These are phyloP conservation scores for Alouatta palliata DNA, from an alignment of 2,113 vertebrate genomes.

Conservation along the genomic window DNA sequence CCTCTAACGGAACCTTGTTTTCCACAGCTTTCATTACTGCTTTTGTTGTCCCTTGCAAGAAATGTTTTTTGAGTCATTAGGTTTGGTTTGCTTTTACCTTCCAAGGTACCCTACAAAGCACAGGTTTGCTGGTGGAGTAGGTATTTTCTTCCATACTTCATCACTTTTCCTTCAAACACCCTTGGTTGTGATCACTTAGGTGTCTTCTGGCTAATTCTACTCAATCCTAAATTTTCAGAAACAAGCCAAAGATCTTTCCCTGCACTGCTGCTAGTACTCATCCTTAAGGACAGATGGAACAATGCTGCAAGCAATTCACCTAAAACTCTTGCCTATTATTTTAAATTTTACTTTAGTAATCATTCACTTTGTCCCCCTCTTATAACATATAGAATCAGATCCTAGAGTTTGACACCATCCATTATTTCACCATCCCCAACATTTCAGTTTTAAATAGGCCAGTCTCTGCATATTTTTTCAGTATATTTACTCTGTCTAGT, in stretches of 20 bases:
- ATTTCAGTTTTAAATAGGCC: neutral
- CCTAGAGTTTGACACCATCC: neutral
- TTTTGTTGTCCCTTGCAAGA: neutral
- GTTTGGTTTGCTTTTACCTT: neutral
- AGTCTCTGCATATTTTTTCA: neutral
- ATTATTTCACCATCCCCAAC: neutral
- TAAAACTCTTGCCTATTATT: too few species aligned
- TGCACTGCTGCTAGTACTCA: fast-evolving
- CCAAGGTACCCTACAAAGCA: neutral
- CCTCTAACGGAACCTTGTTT: neutral
- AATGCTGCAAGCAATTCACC: neutral
- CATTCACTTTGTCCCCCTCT: too few species aligned
- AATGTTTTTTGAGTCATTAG: neutral
- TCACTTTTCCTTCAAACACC: neutral
- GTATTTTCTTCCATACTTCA: neutral
- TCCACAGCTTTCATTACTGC: neutral
- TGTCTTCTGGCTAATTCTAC: neutral
- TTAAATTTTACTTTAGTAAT: neutral
- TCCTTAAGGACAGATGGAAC: neutral
- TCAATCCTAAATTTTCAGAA: neutral
- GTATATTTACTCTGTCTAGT: neutral
- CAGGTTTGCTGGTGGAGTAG: neutral
- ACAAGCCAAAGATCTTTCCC: neutral
- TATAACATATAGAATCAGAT: neutral
- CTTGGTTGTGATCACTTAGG: neutral